Conservation (phyloP, 1,140 invertebrate genomes). For the Holotrichia oblita region DNA sequence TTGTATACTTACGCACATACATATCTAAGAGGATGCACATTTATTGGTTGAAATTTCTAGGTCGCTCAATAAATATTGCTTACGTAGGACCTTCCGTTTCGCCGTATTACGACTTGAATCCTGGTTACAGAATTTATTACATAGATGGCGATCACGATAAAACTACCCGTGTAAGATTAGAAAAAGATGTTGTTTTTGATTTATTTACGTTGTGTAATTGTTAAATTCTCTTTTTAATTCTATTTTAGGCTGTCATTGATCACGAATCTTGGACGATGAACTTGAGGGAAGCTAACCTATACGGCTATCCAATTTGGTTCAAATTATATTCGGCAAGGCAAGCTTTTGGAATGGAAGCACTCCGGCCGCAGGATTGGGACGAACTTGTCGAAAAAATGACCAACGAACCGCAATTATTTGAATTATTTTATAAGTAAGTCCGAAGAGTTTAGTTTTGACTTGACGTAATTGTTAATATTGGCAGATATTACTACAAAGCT, state of each 20-base stretch:
- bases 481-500: conserved; percentile 88
- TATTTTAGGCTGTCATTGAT: conserved; percentile 84
- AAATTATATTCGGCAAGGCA: conserved; percentile 87
- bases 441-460: too few species aligned
- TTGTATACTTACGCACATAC: too few species aligned
- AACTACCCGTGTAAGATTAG: conserved; percentile 76
- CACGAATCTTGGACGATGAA: conserved; percentile 97
- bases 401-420: conserved; percentile 84
- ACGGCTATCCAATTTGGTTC: conserved; percentile 89
- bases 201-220: too few species aligned
- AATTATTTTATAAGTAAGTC: conserved; percentile 86
- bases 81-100: conserved; percentile 94
- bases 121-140: conserved; percentile 95
- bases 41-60: conserved; percentile 57
- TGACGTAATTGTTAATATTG: too few species aligned
- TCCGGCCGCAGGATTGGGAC: conserved; percentile 88
- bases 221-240: conserved; percentile 36
- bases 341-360: conserved; percentile 81
- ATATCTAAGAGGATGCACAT: neutral
- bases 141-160: conserved; percentile 91
- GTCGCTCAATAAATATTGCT: conserved; percentile 83
- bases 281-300: conserved; percentile 91
- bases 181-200: too few species aligned
- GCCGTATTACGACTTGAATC: conserved; percentile 92
- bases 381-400: conserved; percentile 84